Conservation (phyloP, 35 echinoderm and acorn worm species). For the Acanthaster planci region DNA sequence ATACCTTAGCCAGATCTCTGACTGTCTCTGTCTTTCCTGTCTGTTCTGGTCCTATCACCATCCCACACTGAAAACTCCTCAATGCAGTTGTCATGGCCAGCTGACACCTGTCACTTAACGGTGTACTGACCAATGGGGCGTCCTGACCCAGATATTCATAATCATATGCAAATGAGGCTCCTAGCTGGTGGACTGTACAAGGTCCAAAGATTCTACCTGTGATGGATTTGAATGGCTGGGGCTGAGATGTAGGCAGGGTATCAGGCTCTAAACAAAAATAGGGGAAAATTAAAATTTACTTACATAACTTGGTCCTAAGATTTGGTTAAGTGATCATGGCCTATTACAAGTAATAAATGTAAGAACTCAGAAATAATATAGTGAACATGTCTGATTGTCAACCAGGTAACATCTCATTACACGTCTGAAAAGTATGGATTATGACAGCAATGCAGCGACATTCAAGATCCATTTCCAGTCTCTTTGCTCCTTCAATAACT, state of each 20-base stretch:
- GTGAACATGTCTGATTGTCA: neutral
- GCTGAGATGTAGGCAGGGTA: neutral
- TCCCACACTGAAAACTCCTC: conserved; percentile 73
- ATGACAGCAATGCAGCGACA: no score
- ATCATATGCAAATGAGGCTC: conserved; percentile 81
- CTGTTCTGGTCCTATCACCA: conserved; percentile 61
- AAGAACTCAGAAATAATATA: no score
- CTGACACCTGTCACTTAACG: conserved; percentile 92
- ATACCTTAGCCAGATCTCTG: conserved; percentile 77
- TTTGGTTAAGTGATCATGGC: no score
- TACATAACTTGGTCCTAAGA: no score
- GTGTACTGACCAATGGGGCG: conserved; percentile 59
- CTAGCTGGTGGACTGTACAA: conserved; percentile 62
- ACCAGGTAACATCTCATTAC: neutral
- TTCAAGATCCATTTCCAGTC: no score
- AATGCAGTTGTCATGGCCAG: conserved; percentile 76
- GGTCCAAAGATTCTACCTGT: conserved; percentile 61
- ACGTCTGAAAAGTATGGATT: no score
- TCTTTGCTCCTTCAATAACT: neutral
- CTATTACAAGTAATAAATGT: no score
- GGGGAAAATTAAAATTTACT: no score
- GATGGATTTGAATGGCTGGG: neutral
- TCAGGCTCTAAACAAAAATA: conserved; percentile 16
- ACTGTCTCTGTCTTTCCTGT: conserved; percentile 77
- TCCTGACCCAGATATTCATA: conserved; percentile 79